Evolutionary conservation across 2,113 vertebrate genomes (phyloP).

Genomic region (Lathamus discolor): DNA sequence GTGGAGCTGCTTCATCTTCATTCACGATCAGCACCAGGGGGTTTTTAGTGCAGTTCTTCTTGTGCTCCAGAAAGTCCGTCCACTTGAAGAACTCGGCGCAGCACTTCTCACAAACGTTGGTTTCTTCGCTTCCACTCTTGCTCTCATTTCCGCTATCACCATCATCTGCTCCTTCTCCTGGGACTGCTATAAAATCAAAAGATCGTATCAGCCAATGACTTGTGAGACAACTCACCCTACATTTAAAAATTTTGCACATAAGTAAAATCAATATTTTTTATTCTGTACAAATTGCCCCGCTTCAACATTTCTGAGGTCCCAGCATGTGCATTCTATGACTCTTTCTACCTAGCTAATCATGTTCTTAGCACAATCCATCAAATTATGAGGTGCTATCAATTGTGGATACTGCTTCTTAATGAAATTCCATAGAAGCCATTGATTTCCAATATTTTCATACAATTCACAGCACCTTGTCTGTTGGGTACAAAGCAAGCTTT

Average conservation of each 20-base stretch:
- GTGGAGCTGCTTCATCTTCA: constrained; percentile 88
- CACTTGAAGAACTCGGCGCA: constrained; percentile 98
- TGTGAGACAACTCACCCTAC: constrained; percentile 74
- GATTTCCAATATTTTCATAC: constrained; percentile 99
- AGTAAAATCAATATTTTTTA: constrained; percentile 92
- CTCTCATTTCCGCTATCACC: constrained; percentile 93
- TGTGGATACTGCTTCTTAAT: constrained; percentile 98
- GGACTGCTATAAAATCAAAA: constrained; percentile 83
- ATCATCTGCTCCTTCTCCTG: constrained; percentile 88
- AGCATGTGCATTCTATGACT: constrained; percentile 79
- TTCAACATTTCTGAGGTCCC: constrained; percentile 86
- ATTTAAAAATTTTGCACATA: constrained; percentile 87
- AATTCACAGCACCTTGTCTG: constrained; percentile 92
- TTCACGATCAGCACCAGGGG: constrained; percentile 93
- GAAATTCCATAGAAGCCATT: constrained; percentile 99
- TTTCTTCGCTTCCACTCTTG: constrained; percentile 93
- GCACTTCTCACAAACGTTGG: constrained; percentile 92
- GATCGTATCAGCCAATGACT: constrained; percentile 80
- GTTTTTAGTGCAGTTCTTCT: constrained; percentile 91
- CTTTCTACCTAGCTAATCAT: constrained; percentile 95
- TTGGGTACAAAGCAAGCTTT: constrained; percentile 93
- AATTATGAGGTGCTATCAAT: constrained; percentile 99
- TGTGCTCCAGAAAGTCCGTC: constrained; percentile 94
- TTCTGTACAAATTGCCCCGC: constrained; percentile 92
- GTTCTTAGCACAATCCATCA: constrained; percentile 99